phyloP scores from a whole-genome alignment of 64 coral and sea anemone species.

The Dendronephthya gigantea region DNA sequence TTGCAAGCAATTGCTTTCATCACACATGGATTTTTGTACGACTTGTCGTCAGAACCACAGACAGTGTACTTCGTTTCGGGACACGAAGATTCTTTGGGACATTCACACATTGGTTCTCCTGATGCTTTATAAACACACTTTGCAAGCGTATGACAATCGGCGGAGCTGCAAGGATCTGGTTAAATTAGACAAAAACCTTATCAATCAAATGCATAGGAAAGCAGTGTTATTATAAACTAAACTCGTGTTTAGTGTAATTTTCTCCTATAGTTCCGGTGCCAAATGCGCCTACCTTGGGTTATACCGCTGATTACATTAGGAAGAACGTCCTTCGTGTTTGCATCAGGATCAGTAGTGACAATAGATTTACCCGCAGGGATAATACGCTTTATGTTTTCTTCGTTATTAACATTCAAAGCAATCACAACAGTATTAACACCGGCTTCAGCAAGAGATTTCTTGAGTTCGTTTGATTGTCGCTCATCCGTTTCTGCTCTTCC shows the following conservation, averaged over 20 bases:
- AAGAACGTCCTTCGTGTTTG: neutral
- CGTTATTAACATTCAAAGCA: neutral
- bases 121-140: constrained; percentile 27
- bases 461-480: neutral
- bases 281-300: neutral
- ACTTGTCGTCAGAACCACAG: constrained; percentile 71
- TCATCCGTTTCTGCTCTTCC: neutral
- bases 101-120: constrained; percentile 47
- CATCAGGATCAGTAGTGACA: neutral
- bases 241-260: neutral
- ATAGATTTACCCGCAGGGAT: neutral
- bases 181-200: neutral
- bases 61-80: constrained; percentile 41
- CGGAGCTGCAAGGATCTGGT: constrained; percentile 62
- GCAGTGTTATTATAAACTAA: no score
- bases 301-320: neutral
- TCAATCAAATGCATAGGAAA: no score
- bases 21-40: constrained; percentile 70
- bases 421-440: neutral
- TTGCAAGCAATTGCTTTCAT: constrained; percentile 67
- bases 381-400: neutral
- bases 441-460: neutral
- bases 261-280: neutral
- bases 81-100: constrained; percentile 54
- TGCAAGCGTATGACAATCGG: constrained; percentile 40